Conservation (phyloP, 2,888 invertebrate genomes). For the Leptothorax acervorum region DNA sequence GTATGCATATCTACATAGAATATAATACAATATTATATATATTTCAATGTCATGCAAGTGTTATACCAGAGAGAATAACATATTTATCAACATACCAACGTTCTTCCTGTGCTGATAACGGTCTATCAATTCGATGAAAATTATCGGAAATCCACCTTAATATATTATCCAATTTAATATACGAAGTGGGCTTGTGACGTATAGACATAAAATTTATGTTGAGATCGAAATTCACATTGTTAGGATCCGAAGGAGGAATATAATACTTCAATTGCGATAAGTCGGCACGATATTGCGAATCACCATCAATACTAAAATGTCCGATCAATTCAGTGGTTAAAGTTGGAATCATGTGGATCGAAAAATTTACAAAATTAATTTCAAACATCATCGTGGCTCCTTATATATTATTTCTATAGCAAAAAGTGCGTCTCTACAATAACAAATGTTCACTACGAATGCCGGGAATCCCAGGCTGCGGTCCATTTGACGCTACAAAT, state of each 20-base stretch:
- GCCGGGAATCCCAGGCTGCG: too few species aligned
- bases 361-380: not conserved
- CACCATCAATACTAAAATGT: conserved; percentile 87
- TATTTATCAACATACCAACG: conserved; percentile 36
- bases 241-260: conserved; percentile 77
- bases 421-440: too few species aligned
- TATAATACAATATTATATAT: not conserved
- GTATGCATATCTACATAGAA: not conserved
- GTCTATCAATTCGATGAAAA: conserved; percentile 64
- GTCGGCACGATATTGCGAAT: conserved; percentile 78
- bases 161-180: conserved; percentile 87
- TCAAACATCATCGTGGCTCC: conserved; percentile 9
- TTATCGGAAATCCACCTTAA: conserved; percentile 87
- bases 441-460: too few species aligned
- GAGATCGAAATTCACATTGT: conserved; percentile 85
- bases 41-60: not conserved
- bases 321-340: conserved; percentile 85
- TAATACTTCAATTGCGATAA: conserved; percentile 86
- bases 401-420: too few species aligned
- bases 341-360: too few species aligned
- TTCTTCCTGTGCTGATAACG: conserved; percentile 3
- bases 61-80: conserved; percentile 13
- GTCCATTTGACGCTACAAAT: too few species aligned
- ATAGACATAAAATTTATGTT: conserved; percentile 83
- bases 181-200: conserved; percentile 77